phyloP scores from a whole-genome alignment of 2,888 invertebrate genomes.

The Polymixis lichenea region DNA sequence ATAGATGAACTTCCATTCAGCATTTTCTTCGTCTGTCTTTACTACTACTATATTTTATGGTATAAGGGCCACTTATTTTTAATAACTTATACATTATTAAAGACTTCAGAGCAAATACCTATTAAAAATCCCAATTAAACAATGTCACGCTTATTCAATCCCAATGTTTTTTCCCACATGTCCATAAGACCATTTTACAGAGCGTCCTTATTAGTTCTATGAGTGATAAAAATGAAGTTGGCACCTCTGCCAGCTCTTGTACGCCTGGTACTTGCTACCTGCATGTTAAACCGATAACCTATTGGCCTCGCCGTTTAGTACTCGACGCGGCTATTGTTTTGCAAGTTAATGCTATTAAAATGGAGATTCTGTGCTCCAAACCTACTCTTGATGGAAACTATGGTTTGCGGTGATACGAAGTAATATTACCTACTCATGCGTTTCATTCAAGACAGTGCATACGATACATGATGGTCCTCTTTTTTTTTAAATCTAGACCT shows the following conservation, averaged over 20 bases:
- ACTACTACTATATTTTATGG: neutral
- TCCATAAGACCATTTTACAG: neutral
- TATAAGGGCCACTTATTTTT: no score
- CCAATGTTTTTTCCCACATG: neutral
- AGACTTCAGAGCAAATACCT: neutral
- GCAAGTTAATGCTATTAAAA: constrained; percentile 54
- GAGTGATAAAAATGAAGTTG: constrained; percentile 63
- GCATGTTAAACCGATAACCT: constrained; percentile 71
- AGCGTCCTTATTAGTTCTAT: neutral
- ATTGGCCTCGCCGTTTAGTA: constrained; percentile 68
- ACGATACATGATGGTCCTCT: neutral
- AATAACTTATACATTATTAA: no score
- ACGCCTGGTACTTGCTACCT: constrained; percentile 53
- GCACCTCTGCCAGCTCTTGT: constrained; percentile 50
- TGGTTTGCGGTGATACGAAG: constrained; percentile 22
- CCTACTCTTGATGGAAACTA: constrained; percentile 51
- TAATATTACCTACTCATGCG: neutral
- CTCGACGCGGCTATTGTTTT: constrained; percentile 54
- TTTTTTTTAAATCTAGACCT: neutral
- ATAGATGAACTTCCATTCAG: neutral
- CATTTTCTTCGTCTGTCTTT: neutral
- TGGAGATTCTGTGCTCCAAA: constrained; percentile 61
- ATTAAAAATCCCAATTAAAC: neutral
- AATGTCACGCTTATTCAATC: neutral
- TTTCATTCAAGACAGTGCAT: constrained; percentile 5